phyloP scores from a whole-genome alignment of 2,888 invertebrate genomes.

The Epinotia bilunana region DNA sequence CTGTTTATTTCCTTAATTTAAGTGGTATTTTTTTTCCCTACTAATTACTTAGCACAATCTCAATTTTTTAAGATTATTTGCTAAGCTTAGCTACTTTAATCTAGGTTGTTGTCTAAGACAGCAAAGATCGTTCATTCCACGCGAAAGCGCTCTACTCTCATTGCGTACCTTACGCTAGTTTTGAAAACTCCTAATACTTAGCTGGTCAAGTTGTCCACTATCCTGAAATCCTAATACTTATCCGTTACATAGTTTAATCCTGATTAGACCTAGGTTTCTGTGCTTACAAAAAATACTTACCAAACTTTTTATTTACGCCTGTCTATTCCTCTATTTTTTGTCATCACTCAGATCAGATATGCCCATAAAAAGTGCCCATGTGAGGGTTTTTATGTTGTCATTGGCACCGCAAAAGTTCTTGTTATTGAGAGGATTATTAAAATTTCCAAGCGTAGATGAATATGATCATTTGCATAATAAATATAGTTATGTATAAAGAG shows the following conservation, averaged over 20 bases:
- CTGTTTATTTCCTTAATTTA: no score
- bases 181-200: no score
- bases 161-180: no score
- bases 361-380: no score
- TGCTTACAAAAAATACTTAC: not conserved
- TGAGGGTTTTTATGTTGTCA: not conserved
- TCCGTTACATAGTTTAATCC: no score
- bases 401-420: not conserved
- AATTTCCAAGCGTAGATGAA: conserved; percentile 14
- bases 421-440: not conserved
- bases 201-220: no score
- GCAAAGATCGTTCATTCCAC: not conserved
- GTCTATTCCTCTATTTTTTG: not conserved
- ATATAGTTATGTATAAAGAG: not conserved
- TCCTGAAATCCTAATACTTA: no score
- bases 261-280: not conserved
- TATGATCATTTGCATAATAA: conserved; percentile 22
- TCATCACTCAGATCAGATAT: not conserved
- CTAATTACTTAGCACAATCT: no score
- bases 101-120: not conserved
- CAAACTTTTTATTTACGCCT: not conserved
- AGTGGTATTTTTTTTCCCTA: no score
- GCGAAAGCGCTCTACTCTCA: no score
- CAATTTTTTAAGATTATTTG: no score
- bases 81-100: no score